These are phyloP conservation scores for Lasaia peninsularis DNA, from an alignment of 1,140 invertebrate genomes.

Conservation along the genomic window DNA sequence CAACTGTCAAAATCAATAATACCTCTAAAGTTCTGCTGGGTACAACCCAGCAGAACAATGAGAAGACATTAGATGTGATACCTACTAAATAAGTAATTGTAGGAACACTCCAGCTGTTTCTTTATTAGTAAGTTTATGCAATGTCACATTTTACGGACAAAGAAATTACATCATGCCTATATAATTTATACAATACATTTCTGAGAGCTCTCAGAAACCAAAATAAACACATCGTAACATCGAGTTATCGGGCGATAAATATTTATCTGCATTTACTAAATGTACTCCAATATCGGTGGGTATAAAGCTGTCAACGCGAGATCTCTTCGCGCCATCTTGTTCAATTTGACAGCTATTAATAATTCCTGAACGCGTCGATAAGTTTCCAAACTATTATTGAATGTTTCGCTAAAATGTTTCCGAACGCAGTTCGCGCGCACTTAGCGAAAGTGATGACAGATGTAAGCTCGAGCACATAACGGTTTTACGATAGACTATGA, in stretches of 20 bases:
- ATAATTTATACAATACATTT: constrained; percentile 5
- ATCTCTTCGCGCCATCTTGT: constrained; percentile 55
- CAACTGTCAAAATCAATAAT: too few relatives aligned
- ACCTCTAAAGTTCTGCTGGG: too few relatives aligned
- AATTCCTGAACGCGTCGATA: constrained; percentile 46
- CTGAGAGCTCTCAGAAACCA: constrained; percentile 33
- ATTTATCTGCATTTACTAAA: constrained; percentile 71
- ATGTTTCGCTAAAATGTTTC: constrained; percentile 61
- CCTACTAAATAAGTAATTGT: too few relatives aligned
- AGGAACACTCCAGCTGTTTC: too few relatives aligned
- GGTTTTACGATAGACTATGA: neutral
- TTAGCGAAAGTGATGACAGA: constrained; percentile 53
- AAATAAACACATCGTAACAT: constrained; percentile 48
- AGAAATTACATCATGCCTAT: neutral
- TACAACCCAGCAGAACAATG: too few relatives aligned
- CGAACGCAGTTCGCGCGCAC: constrained; percentile 48
- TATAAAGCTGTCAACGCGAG: constrained; percentile 59
- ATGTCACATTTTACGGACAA: neutral
- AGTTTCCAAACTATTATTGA: constrained; percentile 38
- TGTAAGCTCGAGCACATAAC: constrained; percentile 42
- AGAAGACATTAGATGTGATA: neutral
- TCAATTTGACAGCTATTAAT: constrained; percentile 62
- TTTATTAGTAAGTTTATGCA: too few relatives aligned
- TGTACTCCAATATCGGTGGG: constrained; percentile 56
- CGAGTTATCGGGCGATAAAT: constrained; percentile 58